Percentiles rank a stretch among this genome's conserved stretches.
These are phyloP conservation scores for Calycopis cecrops DNA, from an alignment of 1,140 invertebrate species.

Conservation along the genomic window DNA sequence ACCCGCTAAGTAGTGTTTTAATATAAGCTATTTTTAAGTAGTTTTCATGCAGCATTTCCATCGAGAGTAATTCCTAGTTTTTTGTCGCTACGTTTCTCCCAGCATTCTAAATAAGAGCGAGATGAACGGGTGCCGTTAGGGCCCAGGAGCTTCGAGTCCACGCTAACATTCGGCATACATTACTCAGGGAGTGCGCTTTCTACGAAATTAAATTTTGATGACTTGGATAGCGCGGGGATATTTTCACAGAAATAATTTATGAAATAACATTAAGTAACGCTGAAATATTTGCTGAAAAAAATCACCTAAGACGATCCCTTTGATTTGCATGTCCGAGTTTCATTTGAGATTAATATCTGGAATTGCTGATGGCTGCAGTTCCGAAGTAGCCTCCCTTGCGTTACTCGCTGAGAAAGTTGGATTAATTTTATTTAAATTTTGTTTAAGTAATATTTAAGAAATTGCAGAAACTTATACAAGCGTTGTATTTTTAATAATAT, in stretches of 20 bases:
- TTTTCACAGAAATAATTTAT: slow-evolving; percentile 34
- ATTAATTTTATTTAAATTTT: too few relatives aligned
- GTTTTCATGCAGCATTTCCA: slow-evolving; percentile 11
- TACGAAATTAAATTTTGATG: slow-evolving; percentile 68
- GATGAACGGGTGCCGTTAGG: slow-evolving; percentile 22
- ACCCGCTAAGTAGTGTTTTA: slow-evolving; percentile 2
- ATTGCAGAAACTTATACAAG: too few relatives aligned
- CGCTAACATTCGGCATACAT: slow-evolving; percentile 50
- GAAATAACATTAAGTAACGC: slow-evolving; percentile 29
- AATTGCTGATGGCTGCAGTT: neutral
- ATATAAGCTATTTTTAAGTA: neutral
- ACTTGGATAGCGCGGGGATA: slow-evolving; percentile 31
- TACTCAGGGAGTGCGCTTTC: slow-evolving; percentile 55
- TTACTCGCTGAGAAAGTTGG: too few relatives aligned
- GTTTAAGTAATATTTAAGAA: too few relatives aligned
- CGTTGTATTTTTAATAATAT: too few relatives aligned
- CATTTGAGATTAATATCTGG: slow-evolving; percentile 3
- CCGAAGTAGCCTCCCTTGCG: neutral
- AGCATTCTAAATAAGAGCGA: slow-evolving; percentile 34
- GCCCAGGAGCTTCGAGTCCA: slow-evolving; percentile 19
- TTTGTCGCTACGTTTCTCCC: slow-evolving; percentile 22
- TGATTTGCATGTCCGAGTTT: neutral
- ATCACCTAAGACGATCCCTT: slow-evolving; percentile 11
- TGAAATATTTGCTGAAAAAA: slow-evolving; percentile 27
- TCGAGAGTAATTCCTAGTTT: slow-evolving; percentile 18